Conservation (phyloP, 2,113 vertebrate species). For the Phoenicopterus ruber region DNA sequence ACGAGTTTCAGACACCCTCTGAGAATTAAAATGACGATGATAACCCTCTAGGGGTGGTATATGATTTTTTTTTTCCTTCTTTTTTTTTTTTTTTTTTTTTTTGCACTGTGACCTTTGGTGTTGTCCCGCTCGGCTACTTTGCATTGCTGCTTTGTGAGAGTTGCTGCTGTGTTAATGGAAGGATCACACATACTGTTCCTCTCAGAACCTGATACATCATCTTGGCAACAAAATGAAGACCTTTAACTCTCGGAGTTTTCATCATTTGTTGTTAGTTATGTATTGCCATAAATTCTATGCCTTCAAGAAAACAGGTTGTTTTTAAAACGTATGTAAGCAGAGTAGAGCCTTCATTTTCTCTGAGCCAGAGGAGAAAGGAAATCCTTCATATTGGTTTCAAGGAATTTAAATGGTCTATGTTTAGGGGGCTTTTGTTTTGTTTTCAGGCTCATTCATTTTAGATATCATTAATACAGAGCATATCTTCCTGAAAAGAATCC, state of each 20-base stretch:
- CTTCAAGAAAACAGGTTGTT: constrained; percentile 13
- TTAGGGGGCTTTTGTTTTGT: not conserved
- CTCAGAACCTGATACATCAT: constrained; percentile 65
- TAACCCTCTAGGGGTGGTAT: not conserved
- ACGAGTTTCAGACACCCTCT: not conserved
- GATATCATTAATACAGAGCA: not conserved
- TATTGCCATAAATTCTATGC: constrained; percentile 35
- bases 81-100: not conserved
- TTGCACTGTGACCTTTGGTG: not conserved
- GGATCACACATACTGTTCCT: constrained; percentile 53
- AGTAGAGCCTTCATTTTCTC: constrained; percentile 30
- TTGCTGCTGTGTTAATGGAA: constrained; percentile 14
- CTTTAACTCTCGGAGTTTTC: constrained; percentile 41
- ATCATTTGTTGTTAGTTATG: constrained; percentile 66
- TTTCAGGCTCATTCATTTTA: not conserved
- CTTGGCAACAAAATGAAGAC: constrained; percentile 64
- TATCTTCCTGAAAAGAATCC: not conserved
- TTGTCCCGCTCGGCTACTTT: constrained; percentile 23
- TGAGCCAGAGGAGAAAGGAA: not conserved
- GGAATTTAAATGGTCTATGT: not conserved
- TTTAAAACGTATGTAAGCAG: constrained; percentile 25
- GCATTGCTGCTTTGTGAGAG: constrained; percentile 2
- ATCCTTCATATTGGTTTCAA: not conserved
- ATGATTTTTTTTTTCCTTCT: not conserved
- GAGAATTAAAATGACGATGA: constrained; percentile 25